Evolutionary conservation across 2,888 invertebrate species (phyloP).

Genomic region (Sphaerophoria taeniata): DNA sequence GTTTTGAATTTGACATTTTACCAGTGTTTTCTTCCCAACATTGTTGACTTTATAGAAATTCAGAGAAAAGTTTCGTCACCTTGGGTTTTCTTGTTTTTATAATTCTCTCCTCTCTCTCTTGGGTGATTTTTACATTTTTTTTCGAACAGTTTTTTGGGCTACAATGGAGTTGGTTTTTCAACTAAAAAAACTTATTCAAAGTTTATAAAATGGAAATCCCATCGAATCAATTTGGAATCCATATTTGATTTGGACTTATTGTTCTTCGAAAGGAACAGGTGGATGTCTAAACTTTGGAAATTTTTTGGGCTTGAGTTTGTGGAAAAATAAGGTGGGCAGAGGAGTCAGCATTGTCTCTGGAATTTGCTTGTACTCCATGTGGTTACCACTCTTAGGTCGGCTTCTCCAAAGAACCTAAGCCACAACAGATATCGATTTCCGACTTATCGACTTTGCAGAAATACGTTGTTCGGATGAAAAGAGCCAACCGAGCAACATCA

Average conservation of each 20-base stretch:
- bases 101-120: no score
- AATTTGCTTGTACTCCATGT: no score
- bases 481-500: no score
- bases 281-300: background rate
- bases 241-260: background rate
- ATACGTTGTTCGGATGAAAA: no score
- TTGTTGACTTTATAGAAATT: slow-evolving; percentile 51
- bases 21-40: slow-evolving; percentile 43
- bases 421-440: no score
- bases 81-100: background rate
- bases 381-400: no score
- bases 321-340: background rate
- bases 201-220: background rate
- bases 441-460: no score
- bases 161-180: background rate
- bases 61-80: slow-evolving; percentile 52
- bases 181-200: background rate
- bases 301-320: background rate
- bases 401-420: no score
- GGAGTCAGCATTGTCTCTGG: no score
- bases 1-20: slow-evolving; percentile 39
- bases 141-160: background rate
- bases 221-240: background rate
- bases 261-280: background rate
- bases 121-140: no score